Evolutionary conservation across 2,797 vertebrate genomes (phyloP), one percentile per base, ranked within the genome.

Genomic region (Delichon dasypus): DNA sequence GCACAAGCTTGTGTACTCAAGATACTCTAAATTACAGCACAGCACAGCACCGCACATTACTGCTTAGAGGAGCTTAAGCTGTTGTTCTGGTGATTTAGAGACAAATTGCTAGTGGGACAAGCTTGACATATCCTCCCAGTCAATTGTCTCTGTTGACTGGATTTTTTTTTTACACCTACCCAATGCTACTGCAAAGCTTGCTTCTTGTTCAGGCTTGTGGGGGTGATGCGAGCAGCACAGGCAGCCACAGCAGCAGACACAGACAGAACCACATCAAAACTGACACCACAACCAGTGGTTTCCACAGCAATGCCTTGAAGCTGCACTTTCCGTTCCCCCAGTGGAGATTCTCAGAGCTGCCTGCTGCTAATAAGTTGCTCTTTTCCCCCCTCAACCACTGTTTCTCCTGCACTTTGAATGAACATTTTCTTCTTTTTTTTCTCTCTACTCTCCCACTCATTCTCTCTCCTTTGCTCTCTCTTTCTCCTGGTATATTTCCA

Each of bases 381-480:
- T 25, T 20, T 4, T 0, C 7, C 7, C 16, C 4, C 5, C 7
- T 16, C 22, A 25, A 2, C 29, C 15, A 15, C 55, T 0, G 0
- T 13, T 79, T 48, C 47, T 80, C 17, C 61, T 14, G 9, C 26
- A n/a, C 10, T 83, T 66, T 16, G 50, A 71, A 65, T 34, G 30
- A n/a, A 16, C 3, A 4, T 22, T 1, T 0, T 29, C 16, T 68
- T 40, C 16, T 79, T 25, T 23, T 78, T 81, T 80, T 86, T 88
- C 18, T 58, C 29, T 17, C 16, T 70, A 7, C 3, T 77, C 7
- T 88, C 14, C 40, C 30, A 48, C 42, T 88, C 53, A 71, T 34
- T 72, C 19, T 75, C 16, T 36, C 10, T 60, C 7, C 2, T 55
- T 70, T 76, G 18, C 16, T 70, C 10, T 58, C 7, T 70, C 14